These are phyloP conservation scores for Smutsia temminckii DNA, from an alignment of 2,797 vertebrate genomes.

Conservation along the genomic window DNA sequence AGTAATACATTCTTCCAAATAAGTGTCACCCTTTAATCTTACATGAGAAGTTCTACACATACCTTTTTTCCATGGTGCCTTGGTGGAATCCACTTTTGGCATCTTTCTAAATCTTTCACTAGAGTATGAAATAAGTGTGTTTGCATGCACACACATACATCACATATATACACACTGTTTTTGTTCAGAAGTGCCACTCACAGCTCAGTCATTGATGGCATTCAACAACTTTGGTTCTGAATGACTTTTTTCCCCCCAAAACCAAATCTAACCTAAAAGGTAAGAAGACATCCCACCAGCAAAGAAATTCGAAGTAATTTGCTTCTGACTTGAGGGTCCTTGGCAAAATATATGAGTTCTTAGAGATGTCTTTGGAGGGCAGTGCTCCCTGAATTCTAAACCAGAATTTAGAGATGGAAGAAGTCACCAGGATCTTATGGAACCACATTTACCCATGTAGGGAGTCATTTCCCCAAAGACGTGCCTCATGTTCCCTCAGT, in stretches of 20 bases:
- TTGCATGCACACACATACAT: not conserved
- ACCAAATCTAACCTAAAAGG: not conserved
- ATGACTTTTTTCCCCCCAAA: not conserved
- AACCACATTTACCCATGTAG: not conserved
- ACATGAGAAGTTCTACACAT: not conserved
- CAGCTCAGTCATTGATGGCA: not conserved
- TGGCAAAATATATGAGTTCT: not conserved
- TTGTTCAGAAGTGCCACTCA: not conserved
- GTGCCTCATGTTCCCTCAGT: not conserved
- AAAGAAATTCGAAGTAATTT: not conserved
- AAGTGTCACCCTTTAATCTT: not conserved
- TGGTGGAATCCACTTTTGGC: not conserved
- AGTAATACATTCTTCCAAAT: not conserved
- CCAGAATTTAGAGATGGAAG: not conserved
- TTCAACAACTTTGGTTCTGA: constrained; percentile 5
- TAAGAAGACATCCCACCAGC: not conserved
- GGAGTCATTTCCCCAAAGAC: not conserved
- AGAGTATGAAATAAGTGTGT: not conserved
- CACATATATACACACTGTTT: not conserved
- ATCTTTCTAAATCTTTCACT: constrained; percentile 1
- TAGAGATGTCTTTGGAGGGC: not conserved
- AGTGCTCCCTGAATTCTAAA: not conserved
- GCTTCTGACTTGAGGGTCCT: not conserved
- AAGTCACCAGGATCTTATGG: not conserved
- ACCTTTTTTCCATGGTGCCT: not conserved